Base-by-base conservation (phyloP, 2,113 vertebrate species). In the Megalops atlanticus region DNA sequence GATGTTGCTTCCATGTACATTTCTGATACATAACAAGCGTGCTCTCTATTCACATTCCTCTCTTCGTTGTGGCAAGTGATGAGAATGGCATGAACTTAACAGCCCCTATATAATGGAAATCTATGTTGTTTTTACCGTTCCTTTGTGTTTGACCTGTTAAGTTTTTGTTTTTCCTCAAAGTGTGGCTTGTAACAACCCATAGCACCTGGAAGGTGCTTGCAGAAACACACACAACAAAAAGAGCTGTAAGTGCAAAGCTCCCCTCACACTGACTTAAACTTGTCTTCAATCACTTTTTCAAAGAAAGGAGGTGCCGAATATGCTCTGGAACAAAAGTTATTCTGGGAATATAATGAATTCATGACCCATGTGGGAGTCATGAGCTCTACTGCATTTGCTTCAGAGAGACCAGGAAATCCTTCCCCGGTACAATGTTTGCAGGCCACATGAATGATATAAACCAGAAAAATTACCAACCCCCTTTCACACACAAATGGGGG, bases 71-170 rank as follows among this genome's bases (percentile, higher is more conserved):
- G 24, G 58, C 24, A 41, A 76, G 10, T 76, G 74, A 76, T 76
- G 74, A 74, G 72, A 31, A 4, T 31, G 31, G 45, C 33, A 49
- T 76, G 45, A 76, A 47, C 45, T 36, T 33, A 35, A 52, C 31
- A 76, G 45, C n/a, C 43, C 52, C 15, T 47, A n/a, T 35, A 27
- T 49, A 76, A 76, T 31, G 43, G 27, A 49, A 49, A 52, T 76
- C 74, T 49, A 49, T 75, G 74, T 6, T 12, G 14, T 21, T 40
- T 75, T 47, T 43, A 47, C 27, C 2, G 4, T 41, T 75, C 11
- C 12, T 14, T 16, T 75, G 1, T 45, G 12, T n/a, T 38, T 14
- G 15, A 7, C n/a, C n/a, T 1, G 24, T 31, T 10, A 1, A 2
- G 24, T 2, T 10, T 24, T 24, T n/a, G 8, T n/a, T n/a, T n/a